Conservation (phyloP, 2,113 vertebrate genomes). For the Apteryx owenii region DNA sequence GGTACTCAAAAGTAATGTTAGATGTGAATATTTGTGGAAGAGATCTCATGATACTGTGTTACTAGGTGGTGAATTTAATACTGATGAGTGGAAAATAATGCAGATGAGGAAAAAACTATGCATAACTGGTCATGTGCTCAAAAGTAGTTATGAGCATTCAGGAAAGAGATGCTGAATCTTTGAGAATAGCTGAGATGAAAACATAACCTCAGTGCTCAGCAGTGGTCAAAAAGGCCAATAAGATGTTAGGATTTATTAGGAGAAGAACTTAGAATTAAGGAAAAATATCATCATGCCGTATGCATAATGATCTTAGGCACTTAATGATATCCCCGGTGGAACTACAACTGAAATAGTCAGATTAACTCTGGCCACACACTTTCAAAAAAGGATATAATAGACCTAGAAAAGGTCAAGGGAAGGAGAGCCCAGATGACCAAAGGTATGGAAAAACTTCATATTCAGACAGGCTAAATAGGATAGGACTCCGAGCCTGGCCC, state of each 20-base stretch:
- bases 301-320: neutral
- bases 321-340: neutral
- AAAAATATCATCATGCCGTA: neutral
- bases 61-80: neutral
- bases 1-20: neutral
- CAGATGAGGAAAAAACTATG: neutral
- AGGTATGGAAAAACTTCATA: neutral
- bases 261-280: neutral
- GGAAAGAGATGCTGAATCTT: neutral
- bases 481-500: neutral
- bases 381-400: neutral
- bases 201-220: neutral
- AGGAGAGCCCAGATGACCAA: neutral
- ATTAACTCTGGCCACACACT: neutral
- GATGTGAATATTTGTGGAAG: neutral
- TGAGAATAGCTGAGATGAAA: neutral
- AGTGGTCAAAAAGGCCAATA: neutral
- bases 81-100: conserved; percentile 17
- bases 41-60: neutral
- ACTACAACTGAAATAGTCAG: neutral
- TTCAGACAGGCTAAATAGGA: neutral
- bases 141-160: neutral
- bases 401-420: neutral
- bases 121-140: neutral
- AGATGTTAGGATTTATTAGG: neutral